Percentiles rank a stretch among this genome's conserved stretches.
Conservation (phyloP, 2,113 vertebrate species). For the Craseonycteris thonglongyai region DNA sequence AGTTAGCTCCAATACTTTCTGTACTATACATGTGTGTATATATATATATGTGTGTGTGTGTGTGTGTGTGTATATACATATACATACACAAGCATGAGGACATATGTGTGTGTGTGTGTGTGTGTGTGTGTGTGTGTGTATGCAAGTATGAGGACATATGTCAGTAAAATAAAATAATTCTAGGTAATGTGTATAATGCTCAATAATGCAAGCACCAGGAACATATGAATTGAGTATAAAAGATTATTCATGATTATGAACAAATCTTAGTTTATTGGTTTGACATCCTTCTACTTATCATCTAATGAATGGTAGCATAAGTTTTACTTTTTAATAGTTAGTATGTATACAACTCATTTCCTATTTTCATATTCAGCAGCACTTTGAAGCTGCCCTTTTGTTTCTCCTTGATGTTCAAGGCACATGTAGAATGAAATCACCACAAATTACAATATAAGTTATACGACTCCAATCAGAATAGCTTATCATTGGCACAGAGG, state of each 20-base stretch:
- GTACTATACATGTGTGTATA: neutral
- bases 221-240: neutral
- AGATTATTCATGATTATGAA: neutral
- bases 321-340: neutral
- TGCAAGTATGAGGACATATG: neutral
- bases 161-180: neutral
- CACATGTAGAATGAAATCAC: neutral
- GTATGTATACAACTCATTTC: neutral
- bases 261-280: neutral
- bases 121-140: too few relatives aligned
- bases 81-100: neutral
- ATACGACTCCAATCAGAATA: neutral
- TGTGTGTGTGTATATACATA: too few relatives aligned
- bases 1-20: neutral
- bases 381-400: neutral
- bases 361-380: neutral
- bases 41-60: too few relatives aligned
- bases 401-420: neutral
- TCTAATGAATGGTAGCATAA: neutral
- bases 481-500: neutral
- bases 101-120: neutral
- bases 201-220: neutral
- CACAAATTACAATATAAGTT: neutral
- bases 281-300: neutral
- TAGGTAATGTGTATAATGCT: neutral